These are phyloP conservation scores for Podarcis siculus DNA, from an alignment of 2,797 vertebrate genomes.

Conservation along the genomic window DNA sequence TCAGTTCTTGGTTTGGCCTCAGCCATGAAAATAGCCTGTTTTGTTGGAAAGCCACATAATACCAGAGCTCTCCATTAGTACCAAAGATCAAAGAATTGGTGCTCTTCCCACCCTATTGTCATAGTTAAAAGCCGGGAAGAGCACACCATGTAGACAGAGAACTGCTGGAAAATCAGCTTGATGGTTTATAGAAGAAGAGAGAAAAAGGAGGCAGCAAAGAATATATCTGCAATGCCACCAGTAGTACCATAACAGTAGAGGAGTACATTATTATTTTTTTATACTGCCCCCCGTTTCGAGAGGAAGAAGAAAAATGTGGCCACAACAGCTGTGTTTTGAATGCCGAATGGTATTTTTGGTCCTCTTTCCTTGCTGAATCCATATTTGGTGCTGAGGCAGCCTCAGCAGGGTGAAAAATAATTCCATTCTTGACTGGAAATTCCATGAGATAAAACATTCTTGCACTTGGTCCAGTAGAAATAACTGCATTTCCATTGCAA, in stretches of 20 bases:
- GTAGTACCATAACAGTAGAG: neutral
- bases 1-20: neutral
- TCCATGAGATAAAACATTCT: constrained; percentile 74
- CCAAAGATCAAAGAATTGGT: constrained; percentile 39
- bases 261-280: constrained; percentile 17
- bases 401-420: constrained; percentile 57
- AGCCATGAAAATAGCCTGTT: constrained; percentile 8
- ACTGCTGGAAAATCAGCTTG: neutral
- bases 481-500: constrained; percentile 67
- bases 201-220: neutral
- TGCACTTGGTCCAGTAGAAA: constrained; percentile 71
- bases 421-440: constrained; percentile 73
- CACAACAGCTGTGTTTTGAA: constrained; percentile 41
- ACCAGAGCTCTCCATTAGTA: constrained; percentile 11
- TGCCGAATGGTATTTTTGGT: constrained; percentile 60
- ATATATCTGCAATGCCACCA: neutral
- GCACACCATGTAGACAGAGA: neutral
- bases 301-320: constrained; percentile 50
- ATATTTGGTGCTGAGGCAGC: constrained; percentile 63
- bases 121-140: constrained; percentile 19
- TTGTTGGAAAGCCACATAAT: neutral
- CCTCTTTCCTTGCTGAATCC: constrained; percentile 67
- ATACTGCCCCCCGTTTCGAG: constrained; percentile 2
- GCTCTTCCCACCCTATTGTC: neutral
- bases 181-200: neutral